Evolutionary conservation across 2,888 invertebrate genomes (phyloP).

Genomic region (Coecobrya sp.): DNA sequence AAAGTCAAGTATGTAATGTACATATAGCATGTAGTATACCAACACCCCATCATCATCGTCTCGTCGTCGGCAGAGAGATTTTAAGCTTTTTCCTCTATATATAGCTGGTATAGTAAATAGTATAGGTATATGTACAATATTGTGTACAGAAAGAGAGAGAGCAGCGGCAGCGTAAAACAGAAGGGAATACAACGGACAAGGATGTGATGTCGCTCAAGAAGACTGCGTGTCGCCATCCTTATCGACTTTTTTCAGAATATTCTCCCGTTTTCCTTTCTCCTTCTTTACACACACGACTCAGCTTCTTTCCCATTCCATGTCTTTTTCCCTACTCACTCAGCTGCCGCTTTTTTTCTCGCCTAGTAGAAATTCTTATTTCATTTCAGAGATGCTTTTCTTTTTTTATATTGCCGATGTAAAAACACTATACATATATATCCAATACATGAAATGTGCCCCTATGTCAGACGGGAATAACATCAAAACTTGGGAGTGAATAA

Average conservation of each 20-base stretch:
- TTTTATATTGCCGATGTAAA: not conserved
- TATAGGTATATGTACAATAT: not conserved
- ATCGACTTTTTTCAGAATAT: slow-evolving; percentile 75
- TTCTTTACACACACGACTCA: not conserved
- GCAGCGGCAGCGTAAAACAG: slow-evolving; percentile 48
- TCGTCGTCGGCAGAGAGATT: not conserved
- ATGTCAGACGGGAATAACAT: not conserved
- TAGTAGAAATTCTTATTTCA: slow-evolving; percentile 16
- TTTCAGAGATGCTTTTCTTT: not conserved
- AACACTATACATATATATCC: not conserved
- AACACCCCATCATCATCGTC: not conserved
- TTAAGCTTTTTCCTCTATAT: not conserved
- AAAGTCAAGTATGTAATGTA: slow-evolving; percentile 7
- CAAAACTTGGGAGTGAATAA: slow-evolving; percentile 40
- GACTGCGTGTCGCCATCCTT: slow-evolving; percentile 80
- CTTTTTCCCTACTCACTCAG: not conserved
- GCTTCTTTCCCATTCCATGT: not conserved
- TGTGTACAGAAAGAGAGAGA: slow-evolving; percentile 5
- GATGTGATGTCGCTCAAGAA: slow-evolving; percentile 62
- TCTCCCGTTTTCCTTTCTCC: slow-evolving; percentile 32
- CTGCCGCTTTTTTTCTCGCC: not conserved
- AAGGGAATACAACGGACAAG: slow-evolving; percentile 30
- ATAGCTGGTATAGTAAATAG: too few relatives aligned
- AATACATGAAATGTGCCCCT: not conserved
- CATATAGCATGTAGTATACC: not conserved